A percentile compares a stretch with the other conserved stretches of the same genome.
These are phyloP conservation scores for Phalangium opilio DNA, from an alignment of 2,888 invertebrate genomes.

Conservation along the genomic window DNA sequence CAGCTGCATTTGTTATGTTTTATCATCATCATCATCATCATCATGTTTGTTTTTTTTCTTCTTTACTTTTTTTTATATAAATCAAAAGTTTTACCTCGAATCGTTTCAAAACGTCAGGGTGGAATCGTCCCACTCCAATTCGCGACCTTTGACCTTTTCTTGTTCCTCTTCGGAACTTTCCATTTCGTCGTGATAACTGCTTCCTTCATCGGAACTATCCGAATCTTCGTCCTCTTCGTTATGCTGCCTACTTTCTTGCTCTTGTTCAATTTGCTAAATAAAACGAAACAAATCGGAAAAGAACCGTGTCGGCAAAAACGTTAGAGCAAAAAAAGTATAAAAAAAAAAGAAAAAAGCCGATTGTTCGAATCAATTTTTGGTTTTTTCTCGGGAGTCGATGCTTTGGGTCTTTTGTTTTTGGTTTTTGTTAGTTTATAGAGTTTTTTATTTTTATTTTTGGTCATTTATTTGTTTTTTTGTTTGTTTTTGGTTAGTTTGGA, in stretches of 20 bases:
- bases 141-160: constrained; percentile 31
- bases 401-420: too few relatives aligned
- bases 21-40: too few relatives aligned
- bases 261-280: constrained; percentile 27
- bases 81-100: background rate
- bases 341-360: background rate
- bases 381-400: too few relatives aligned
- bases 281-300: background rate
- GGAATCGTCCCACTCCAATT: constrained; percentile 45
- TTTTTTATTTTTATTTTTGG: background rate
- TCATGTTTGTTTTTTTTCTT: too few relatives aligned
- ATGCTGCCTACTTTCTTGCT: constrained; percentile 5
- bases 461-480: too few relatives aligned
- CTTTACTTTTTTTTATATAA: too few relatives aligned
- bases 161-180: constrained; percentile 32
- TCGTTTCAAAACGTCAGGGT: constrained; percentile 32
- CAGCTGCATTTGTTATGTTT: too few relatives aligned
- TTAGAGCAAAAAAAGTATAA: background rate
- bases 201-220: constrained; percentile 27
- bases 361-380: too few relatives aligned
- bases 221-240: constrained; percentile 25
- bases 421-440: too few relatives aligned
- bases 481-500: background rate
- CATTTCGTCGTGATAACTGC: constrained; percentile 31
- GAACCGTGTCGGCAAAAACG: background rate